phyloP scores from a whole-genome alignment of 2,113 vertebrate species.

The Pelodiscus sinensis region DNA sequence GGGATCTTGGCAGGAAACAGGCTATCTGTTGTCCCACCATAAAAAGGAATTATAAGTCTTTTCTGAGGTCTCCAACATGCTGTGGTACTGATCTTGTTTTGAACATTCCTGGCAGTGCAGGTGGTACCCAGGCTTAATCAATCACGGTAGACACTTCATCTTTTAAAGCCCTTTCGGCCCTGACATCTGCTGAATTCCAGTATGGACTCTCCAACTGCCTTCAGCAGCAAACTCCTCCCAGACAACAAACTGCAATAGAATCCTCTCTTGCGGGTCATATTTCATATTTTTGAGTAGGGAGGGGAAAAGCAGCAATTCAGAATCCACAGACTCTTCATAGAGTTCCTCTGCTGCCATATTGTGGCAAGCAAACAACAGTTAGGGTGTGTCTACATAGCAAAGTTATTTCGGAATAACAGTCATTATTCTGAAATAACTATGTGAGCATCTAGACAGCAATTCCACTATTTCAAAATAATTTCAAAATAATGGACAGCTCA shows the following conservation, averaged over 20 bases:
- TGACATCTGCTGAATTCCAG: rapidly evolving
- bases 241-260: not conserved
- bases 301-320: not conserved
- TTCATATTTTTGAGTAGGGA: not conserved
- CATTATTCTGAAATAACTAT: too few species aligned
- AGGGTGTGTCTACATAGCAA: not conserved
- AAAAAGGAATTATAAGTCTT: not conserved
- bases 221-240: not conserved
- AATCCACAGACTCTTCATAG: not conserved
- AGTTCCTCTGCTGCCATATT: not conserved
- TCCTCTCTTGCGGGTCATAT: not conserved
- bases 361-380: not conserved
- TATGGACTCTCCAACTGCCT: rapidly evolving
- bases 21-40: not conserved
- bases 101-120: not conserved
- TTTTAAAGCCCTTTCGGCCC: rapidly evolving
- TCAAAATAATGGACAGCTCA: too few species aligned
- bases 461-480: too few species aligned
- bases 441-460: too few species aligned
- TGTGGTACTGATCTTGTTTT: not conserved
- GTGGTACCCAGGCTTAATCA: not conserved
- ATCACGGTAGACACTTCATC: not conserved
- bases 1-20: not conserved
- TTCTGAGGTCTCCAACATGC: not conserved
- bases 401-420: too few species aligned